Base-by-base conservation (phyloP, 2,888 invertebrate species). In the Galeruca laticollis region DNA sequence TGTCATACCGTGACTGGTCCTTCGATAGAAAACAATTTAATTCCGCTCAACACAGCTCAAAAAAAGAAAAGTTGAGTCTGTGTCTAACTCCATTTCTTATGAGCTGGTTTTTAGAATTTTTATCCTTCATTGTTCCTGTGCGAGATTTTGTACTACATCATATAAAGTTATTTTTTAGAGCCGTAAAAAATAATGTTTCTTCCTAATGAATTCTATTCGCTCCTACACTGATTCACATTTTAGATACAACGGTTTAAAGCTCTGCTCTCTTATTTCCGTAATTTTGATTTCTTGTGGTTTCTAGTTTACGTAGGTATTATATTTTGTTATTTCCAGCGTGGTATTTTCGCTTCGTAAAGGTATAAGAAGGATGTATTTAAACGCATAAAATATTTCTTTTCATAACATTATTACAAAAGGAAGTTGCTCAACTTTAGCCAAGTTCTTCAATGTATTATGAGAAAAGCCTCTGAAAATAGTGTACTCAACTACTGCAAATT, bases 291-390 rank as follows among this genome's bases (percentile, higher is more conserved):
- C 69, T 65, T 60, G 69, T 56, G 35, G 35, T 35, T 57, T 35
- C 35, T 18, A 35, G 35, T 57, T 15, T 18, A 57, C 43, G 64
- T 3, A 18, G 65, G 65, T 65, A 69, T 69, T 69, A 69, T 40
- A 65, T 69, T 69, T 69, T 69, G 60, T 60, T 60, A 69, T 69
- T 69, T 69, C 60, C 69, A 69, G 52, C 60, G 62, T 60, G 37
- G 10, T 59, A 64, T 56, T 52, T 68, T 64, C n/a, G 18, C 10
- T 68, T 59, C 10, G 60, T 52, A n/a, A 9, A 26, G 35, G 21
- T 49, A 59, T 51, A 66, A 66, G 51, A 64, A 37, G 64, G 51
- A 66, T 47, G 57, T 65, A 64, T 64, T 64, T 64, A 47, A 56
- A 56, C 2, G 40, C 49, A 57, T 65, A 11, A 47, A 64, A 57